Conservation (phyloP, 2,113 vertebrate species). For the Melierax canorus region DNA sequence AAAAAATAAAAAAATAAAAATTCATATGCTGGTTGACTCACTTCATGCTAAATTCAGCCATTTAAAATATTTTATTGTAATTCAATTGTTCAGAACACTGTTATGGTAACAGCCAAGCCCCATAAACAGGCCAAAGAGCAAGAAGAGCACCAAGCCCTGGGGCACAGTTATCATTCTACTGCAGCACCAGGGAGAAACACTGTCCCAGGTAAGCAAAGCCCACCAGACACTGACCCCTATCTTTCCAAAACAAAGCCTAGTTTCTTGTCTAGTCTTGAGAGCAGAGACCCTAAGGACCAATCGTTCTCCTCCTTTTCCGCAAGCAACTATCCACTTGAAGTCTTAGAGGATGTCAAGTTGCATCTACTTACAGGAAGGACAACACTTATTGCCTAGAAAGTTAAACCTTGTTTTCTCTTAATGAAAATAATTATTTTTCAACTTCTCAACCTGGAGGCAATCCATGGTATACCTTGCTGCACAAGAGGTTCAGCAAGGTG, state of each 20-base stretch:
- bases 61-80: not conserved
- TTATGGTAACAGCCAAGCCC: not conserved
- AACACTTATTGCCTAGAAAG: not conserved
- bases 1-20: not conserved
- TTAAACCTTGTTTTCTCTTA: not conserved
- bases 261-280: not conserved
- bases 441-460: not conserved
- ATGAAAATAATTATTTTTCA: not conserved
- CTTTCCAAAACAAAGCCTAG: not conserved
- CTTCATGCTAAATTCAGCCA: not conserved
- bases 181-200: not conserved
- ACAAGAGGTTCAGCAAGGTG: not conserved
- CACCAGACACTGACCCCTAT: not conserved
- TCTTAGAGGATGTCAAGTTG: not conserved
- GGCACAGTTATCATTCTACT: not conserved
- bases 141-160: not conserved
- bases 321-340: not conserved
- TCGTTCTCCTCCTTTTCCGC: not conserved
- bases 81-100: not conserved
- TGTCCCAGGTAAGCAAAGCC: not conserved
- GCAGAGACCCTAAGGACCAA: not conserved
- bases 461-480: not conserved
- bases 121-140: not conserved
- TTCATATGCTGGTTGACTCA: not conserved
- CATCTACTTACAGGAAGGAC: not conserved